Conservation (phyloP, 2,797 vertebrate species). For the Gymnoscopelus braueri region DNA sequence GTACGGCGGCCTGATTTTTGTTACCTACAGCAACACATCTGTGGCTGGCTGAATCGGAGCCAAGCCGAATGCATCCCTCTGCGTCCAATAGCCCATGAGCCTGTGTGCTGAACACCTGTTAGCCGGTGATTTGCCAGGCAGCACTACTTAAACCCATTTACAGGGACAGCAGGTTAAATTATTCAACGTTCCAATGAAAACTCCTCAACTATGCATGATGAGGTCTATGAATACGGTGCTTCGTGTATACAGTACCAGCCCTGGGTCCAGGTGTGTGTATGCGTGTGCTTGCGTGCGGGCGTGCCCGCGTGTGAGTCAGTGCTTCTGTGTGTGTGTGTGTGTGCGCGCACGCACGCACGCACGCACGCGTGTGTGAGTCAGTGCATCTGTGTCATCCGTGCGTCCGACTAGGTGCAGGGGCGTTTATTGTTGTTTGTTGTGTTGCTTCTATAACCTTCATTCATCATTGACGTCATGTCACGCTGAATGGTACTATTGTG, state of each 20-base stretch:
- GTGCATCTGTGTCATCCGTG: neutral
- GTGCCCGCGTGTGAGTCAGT: neutral
- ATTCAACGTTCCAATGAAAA: conserved; percentile 61
- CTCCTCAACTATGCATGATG: conserved; percentile 49
- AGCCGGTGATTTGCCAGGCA: conserved; percentile 31
- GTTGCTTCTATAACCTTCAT: conserved; percentile 33
- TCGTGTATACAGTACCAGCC: conserved; percentile 8
- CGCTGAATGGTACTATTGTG: conserved; percentile 30
- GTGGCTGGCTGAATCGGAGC: conserved; percentile 25
- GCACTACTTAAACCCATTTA: conserved; percentile 61
- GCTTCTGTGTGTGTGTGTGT: neutral
- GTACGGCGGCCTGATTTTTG: conserved; percentile 6
- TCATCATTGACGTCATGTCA: conserved; percentile 35
- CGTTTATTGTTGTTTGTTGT: conserved; percentile 18
- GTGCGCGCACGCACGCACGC: too few species aligned
- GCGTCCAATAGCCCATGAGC: conserved; percentile 15
- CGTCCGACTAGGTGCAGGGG: neutral
- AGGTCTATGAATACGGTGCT: conserved; percentile 35
- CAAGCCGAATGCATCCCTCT: conserved; percentile 2
- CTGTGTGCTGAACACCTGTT: conserved; percentile 58
- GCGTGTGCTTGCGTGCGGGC: neutral
- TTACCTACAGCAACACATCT: conserved; percentile 15
- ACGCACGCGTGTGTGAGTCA: neutral
- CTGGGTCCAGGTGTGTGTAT: neutral
- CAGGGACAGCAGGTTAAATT: conserved; percentile 56